Evolutionary conservation across 2,888 invertebrate species (phyloP), one percentile per base, ranked within the genome.

Genomic region (Campoplex nolae): DNA sequence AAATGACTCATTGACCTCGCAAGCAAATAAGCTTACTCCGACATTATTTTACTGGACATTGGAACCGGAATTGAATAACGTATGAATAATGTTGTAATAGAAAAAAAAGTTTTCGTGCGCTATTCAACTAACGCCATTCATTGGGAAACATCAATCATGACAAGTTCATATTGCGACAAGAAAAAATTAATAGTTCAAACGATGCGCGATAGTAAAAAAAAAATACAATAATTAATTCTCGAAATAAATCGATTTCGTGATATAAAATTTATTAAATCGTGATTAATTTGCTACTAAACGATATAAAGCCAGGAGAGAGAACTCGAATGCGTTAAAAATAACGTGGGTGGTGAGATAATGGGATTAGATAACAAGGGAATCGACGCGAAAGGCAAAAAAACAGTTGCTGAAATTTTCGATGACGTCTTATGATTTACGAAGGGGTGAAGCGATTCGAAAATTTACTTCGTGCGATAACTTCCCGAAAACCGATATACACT

Each of bases 351-450:
- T 28, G 42, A 51, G 54, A 42, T 54, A n/a, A 42, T 68, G 16
- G 38, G 51, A 68, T 78, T 78, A 58, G 74, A 75, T 75, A 75
- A 62, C 32, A 16, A 38, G 38, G 56, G 16, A 35, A 54, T 51
- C 54, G 51, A 35, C 35, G 38, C 56, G 73, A 11, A 18, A 18
- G 13, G n/a, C 38, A 38, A 28, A 45, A 58, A 56, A 56, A 23
- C 7, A 56, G 38, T 18, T 1, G 7, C 35, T 16, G 3, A 28
- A 23, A 56, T 58, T 35, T 56, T 23, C 23, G 6, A 58, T 13
- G 54, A 67, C 38, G 38, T 42, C 42, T 13, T n/a, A n/a, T 32
- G 74, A 74, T 54, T 38, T 11, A 74, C 51, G 32, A 13, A 54
- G 0, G 42, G 56, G 23, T 23, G 23, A 56, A 74, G 6, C 38